Percentiles rank a stretch among this genome's conserved stretches.
These are phyloP conservation scores for Mungos mungo DNA, from an alignment of 2,113 vertebrate species.

Conservation along the genomic window DNA sequence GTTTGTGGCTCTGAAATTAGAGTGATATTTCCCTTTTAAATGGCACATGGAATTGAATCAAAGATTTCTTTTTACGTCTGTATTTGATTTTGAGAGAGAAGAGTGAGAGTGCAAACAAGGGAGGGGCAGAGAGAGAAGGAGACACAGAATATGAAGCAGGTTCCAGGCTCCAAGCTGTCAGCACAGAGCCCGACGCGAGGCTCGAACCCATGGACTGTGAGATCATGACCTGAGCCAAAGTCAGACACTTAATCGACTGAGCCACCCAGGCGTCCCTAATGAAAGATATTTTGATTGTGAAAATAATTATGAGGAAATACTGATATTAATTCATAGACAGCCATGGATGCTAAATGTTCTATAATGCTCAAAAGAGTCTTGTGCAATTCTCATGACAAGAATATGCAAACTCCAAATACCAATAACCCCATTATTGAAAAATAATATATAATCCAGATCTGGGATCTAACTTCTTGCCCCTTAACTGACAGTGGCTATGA, in stretches of 20 bases:
- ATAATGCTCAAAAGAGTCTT: not conserved
- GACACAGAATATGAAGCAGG: too few species aligned
- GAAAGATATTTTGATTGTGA: not conserved
- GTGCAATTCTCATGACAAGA: not conserved
- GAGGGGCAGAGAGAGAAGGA: too few species aligned
- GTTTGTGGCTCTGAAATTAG: not conserved
- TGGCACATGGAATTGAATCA: not conserved
- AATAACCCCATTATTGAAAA: not conserved
- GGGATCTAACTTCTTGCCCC: not conserved
- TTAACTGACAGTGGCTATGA: not conserved
- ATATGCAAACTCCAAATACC: conserved; percentile 2
- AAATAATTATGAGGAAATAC: conserved; percentile 4
- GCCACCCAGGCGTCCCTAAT: not conserved
- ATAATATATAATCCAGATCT: not conserved
- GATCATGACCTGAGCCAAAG: too few species aligned
- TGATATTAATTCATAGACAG: not conserved
- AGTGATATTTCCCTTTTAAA: not conserved
- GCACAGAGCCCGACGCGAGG: too few species aligned
- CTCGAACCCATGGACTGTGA: too few species aligned
- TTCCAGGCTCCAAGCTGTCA: too few species aligned
- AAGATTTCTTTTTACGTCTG: not conserved
- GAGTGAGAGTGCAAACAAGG: too few species aligned
- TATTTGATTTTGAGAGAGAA: too few species aligned
- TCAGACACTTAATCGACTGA: too few species aligned
- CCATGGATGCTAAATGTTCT: not conserved